Evolutionary conservation across 2,888 invertebrate species (phyloP).

Genomic region (Beris morrisii): DNA sequence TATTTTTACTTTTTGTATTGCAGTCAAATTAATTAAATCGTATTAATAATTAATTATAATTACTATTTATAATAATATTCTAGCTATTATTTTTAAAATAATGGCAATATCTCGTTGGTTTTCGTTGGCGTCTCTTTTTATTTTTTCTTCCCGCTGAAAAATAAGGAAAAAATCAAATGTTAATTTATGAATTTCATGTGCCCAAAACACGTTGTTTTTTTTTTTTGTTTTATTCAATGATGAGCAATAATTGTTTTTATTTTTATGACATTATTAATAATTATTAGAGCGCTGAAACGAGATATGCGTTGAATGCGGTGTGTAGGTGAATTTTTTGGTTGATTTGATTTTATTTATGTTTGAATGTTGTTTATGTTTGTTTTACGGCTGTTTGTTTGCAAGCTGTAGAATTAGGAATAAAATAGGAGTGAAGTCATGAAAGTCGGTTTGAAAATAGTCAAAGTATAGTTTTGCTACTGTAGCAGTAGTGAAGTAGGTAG

Average conservation of each 20-base stretch:
- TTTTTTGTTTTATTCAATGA: conserved; percentile 13
- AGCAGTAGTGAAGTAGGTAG: too few relatives aligned
- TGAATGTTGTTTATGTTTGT: too few relatives aligned
- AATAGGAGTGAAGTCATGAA: too few relatives aligned
- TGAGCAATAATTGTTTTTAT: conserved; percentile 5
- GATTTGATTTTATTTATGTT: too few relatives aligned
- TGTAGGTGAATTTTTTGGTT: too few relatives aligned
- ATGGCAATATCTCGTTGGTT: conserved; percentile 52
- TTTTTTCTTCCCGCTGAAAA: conserved; percentile 37
- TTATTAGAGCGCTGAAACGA: conserved; percentile 20
- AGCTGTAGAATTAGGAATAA: too few relatives aligned
- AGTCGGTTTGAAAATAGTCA: too few relatives aligned
- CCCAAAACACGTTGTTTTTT: conserved; percentile 7
- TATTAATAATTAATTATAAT: conserved; percentile 25
- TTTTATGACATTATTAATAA: conserved; percentile 5
- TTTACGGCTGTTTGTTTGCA: too few relatives aligned
- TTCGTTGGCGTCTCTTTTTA: conserved; percentile 28
- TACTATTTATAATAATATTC: conserved; percentile 35
- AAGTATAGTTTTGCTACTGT: too few relatives aligned
- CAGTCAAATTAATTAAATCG: conserved; percentile 37
- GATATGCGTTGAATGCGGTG: conserved; percentile 13
- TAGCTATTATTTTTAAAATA: conserved; percentile 41
- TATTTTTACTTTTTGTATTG: conserved; percentile 28
- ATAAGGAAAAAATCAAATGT: conserved; percentile 20
- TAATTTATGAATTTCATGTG: conserved; percentile 1